Percentiles rank a stretch among this genome's conserved stretches.
These are phyloP conservation scores for Diadema setosum DNA, from an alignment of 35 echinoderm and acorn worm genomes.

Conservation along the genomic window DNA sequence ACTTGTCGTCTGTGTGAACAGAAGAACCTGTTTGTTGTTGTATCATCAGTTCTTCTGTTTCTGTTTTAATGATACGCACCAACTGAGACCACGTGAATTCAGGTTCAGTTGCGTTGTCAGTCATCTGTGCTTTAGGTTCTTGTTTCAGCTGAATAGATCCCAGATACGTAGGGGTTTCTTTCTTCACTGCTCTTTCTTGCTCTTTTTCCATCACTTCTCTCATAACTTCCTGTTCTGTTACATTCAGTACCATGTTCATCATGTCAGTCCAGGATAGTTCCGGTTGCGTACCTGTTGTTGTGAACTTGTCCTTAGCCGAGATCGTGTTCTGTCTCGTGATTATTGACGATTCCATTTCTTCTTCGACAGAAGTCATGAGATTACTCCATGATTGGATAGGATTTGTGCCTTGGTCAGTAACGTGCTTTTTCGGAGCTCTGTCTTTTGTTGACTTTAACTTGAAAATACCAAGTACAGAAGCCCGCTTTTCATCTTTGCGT, in stretches of 20 bases:
- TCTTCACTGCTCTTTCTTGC: not conserved
- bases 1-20: not conserved
- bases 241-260: not conserved
- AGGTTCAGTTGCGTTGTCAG: not conserved
- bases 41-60: not conserved
- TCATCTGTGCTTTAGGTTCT: not conserved
- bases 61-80: not conserved
- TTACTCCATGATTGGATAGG: not conserved
- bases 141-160: not conserved
- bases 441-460: constrained; percentile 14
- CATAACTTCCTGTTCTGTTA: not conserved
- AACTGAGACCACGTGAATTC: not conserved
- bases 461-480: not conserved
- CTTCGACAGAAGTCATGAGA: not conserved
- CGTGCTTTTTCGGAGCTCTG: not conserved
- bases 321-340: not conserved
- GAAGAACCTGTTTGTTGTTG: not conserved
- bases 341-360: constrained; percentile 6
- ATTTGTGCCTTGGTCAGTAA: not conserved
- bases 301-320: not conserved
- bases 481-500: not conserved
- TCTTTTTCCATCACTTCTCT: not conserved
- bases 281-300: not conserved
- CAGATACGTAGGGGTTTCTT: not conserved
- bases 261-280: not conserved